Evolutionary conservation across 1,140 invertebrate species (phyloP), one percentile per base, ranked within the genome.

Genomic region (Apis laboriosa): DNA sequence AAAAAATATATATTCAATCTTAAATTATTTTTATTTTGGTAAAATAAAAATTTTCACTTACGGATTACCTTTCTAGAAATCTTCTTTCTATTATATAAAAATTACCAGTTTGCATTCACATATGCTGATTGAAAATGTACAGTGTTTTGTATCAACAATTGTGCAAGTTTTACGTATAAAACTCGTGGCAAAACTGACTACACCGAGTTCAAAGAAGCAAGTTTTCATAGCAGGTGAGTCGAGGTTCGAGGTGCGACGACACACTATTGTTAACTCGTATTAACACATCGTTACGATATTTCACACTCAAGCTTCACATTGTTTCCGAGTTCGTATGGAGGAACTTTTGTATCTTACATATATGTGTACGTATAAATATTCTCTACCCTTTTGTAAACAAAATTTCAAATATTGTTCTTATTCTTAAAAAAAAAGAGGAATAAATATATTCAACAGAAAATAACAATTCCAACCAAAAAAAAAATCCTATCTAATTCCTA

Each of bases 231-330:
- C 60, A 55, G 28, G 49, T 19, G 61, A 66, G 71, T 34, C 51
- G n/a, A 61, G 28, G 49, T 72, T 55, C 51, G 55, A 83, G 81
- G 75, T 78, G 74, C 85, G 81, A 88, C 84, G 84, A 80, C 61
- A 82, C 77, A 72, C 66, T 64, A 83, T 78, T 86, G 83, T 92
- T 89, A 88, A 86, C 88, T 77, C 83, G 84, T 86, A 85, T 92
- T 92, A 90, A 89, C 90, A 88, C 88, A 80, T 92, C 87, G 86
- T 92, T 91, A 91, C 89, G 88, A 91, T 83, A 90, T 90, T 92
- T 91, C 90, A 83, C 91, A 92, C 91, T 88, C 66, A 12, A 49
- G 53, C n/a, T 43, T 21, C 4, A 58, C 28, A 72, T 86, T 74
- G 72, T 85, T 80, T 77, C 80, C 84, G 75, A 71, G 51, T 71